phyloP scores from a whole-genome alignment of 2,888 invertebrate species.

The Flexamia atlantica region DNA sequence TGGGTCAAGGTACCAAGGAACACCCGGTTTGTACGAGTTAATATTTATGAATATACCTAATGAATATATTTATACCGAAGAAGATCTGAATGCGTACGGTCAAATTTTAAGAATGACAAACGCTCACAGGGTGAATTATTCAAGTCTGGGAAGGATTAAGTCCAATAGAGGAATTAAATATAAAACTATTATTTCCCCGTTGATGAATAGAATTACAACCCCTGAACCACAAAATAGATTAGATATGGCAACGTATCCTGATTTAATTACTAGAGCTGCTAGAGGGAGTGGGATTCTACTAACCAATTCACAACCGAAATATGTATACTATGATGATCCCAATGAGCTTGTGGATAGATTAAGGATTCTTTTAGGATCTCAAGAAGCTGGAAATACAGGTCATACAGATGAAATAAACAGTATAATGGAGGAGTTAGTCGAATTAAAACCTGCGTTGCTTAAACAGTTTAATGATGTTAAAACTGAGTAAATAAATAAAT shows the following conservation, averaged over 20 bases:
- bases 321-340: conserved; percentile 46
- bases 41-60: conserved; percentile 43
- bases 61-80: conserved; percentile 7
- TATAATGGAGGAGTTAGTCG: conserved; percentile 43
- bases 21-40: conserved; percentile 37
- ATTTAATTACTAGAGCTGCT: background rate
- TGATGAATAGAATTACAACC: background rate
- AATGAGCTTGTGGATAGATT: conserved; percentile 40
- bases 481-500: background rate
- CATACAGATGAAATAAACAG: conserved; percentile 39
- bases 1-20: conserved; percentile 16
- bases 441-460: background rate
- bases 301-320: background rate
- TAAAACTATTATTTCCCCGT: conserved; percentile 13
- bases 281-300: background rate
- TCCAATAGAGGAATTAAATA: conserved; percentile 48
- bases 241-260: background rate
- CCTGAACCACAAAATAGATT: background rate
- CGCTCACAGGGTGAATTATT: conserved; percentile 25
- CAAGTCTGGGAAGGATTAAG: background rate
- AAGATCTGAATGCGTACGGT: conserved; percentile 28
- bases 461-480: background rate
- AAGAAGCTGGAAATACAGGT: conserved; percentile 39
- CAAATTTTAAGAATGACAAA: conserved; percentile 15
- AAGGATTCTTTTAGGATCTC: conserved; percentile 18